These are phyloP conservation scores for Phylloscopus collybita DNA, from an alignment of 2,797 vertebrate species.

Conservation along the genomic window DNA sequence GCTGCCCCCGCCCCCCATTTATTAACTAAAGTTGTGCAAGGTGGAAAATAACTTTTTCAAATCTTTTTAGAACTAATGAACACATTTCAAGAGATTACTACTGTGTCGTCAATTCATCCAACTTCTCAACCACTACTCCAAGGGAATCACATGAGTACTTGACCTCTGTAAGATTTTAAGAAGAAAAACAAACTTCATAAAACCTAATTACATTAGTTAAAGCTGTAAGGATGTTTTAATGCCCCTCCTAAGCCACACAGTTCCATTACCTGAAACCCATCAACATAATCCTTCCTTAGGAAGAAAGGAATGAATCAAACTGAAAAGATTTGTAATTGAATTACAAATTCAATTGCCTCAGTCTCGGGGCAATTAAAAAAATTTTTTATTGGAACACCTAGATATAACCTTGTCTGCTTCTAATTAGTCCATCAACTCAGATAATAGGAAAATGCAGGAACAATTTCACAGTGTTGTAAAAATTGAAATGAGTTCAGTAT, in stretches of 20 bases:
- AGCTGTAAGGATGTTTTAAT: conserved; percentile 86
- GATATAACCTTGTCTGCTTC: conserved; percentile 73
- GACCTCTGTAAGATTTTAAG: conserved; percentile 87
- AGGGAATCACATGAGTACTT: conserved; percentile 81
- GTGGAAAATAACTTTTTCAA: conserved; percentile 64
- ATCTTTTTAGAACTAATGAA: conserved; percentile 71
- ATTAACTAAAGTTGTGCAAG: conserved; percentile 55
- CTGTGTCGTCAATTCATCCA: conserved; percentile 62
- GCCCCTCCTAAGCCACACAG: conserved; percentile 83
- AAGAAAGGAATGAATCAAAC: conserved; percentile 82
- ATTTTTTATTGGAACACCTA: conserved; percentile 77
- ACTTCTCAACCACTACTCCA: conserved; percentile 58
- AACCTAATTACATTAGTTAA: conserved; percentile 92
- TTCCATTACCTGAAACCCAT: conserved; percentile 85
- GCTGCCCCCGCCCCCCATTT: neutral
- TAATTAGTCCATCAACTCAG: conserved; percentile 73
- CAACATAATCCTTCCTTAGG: conserved; percentile 84
- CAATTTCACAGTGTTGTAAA: conserved; percentile 68
- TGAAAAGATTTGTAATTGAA: conserved; percentile 85
- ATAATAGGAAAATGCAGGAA: conserved; percentile 73
- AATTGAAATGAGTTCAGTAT: conserved; percentile 66
- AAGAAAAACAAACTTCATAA: conserved; percentile 94
- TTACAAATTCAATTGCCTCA: conserved; percentile 67
- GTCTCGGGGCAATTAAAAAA: conserved; percentile 85
- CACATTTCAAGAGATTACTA: conserved; percentile 75